Percentiles rank a stretch among this genome's conserved stretches.
These are phyloP conservation scores for Zelleria hepariella DNA, from an alignment of 2,888 invertebrate genomes.

Conservation along the genomic window DNA sequence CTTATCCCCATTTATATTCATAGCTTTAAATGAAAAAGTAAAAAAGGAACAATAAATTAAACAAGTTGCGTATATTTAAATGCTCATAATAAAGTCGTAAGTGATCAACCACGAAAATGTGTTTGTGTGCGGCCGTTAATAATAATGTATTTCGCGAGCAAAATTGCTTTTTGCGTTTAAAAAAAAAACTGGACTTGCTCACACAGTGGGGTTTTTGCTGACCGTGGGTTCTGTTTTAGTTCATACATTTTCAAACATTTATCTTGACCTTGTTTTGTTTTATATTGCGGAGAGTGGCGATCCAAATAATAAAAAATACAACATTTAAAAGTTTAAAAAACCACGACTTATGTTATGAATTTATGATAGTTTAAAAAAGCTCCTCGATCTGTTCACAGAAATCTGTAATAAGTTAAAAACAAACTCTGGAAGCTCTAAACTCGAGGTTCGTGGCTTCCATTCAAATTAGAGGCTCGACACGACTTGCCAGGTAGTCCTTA, in stretches of 20 bases:
- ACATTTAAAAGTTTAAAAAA: no score
- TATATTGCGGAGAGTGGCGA: no score
- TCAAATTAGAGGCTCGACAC: not conserved
- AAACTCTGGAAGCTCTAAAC: not conserved
- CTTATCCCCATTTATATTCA: not conserved
- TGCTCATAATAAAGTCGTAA: conserved; percentile 3
- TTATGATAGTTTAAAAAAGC: no score
- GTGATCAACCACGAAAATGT: conserved; percentile 1
- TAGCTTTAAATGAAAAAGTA: not conserved
- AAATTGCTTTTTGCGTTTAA: not conserved
- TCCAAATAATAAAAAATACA: no score
- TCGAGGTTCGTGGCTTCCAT: not conserved
- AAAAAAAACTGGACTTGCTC: not conserved
- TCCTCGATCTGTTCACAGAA: no score
- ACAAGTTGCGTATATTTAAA: not conserved
- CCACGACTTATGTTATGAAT: no score
- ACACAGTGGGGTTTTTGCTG: not conserved
- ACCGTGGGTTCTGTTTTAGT: not conserved
- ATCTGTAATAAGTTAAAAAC: not conserved
- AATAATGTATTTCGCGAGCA: conserved; percentile 1
- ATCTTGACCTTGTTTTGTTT: no score
- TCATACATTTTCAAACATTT: no score
- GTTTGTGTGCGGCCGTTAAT: not conserved
- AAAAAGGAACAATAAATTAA: not conserved
- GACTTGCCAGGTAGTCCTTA: not conserved